Base-by-base conservation (phyloP, 1,140 invertebrate species). In the Aphis craccivora region DNA sequence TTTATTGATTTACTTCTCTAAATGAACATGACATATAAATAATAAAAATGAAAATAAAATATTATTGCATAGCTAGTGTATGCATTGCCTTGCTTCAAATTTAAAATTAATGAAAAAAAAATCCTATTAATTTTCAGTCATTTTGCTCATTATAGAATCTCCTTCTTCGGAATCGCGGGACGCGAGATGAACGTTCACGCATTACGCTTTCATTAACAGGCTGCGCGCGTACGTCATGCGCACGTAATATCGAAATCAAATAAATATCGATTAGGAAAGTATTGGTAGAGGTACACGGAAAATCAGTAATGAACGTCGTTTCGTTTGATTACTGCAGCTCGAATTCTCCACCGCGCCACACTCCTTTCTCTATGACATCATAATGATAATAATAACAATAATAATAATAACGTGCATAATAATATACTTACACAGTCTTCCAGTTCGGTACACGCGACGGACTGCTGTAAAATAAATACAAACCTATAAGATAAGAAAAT, bases 201-300 rank as follows among this genome's bases (percentile, higher is more conserved):
- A 88, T 88, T 48, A 88, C 84, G 43, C 35, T 87, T 43, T 48
- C 43, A 35, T 87, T 87, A 87, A 43, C 40, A 40, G 9, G 22
- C 37, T 86, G 25, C 25, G 25, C 86, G 43, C n/a, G 18, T 40
- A n/a, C 30, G 45, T 88, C 45, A 40, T 88, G 20, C 30, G 45
- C 45, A 88, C 18, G 18, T 51, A 51, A 51, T 88, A 88, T n/a
- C 45, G 18, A 48, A 87, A 48, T 88, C 86, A n/a, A 48, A 88
- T 88, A 88, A 88, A 88, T 88, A 88, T 88, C 86, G 86, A 88
- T 88, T 88, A 51, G 86, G 43, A 20, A 45, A 48, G 18, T 48
- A 87, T 87, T n/a, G 43, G 84, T 86, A 35, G 30, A 84, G 37
- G 81, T 84, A 87, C 86, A 86, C 40, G 23, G 40, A n/a, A 83